phyloP scores from a whole-genome alignment of 1,140 invertebrate genomes.

The Solenopsis fugax region DNA sequence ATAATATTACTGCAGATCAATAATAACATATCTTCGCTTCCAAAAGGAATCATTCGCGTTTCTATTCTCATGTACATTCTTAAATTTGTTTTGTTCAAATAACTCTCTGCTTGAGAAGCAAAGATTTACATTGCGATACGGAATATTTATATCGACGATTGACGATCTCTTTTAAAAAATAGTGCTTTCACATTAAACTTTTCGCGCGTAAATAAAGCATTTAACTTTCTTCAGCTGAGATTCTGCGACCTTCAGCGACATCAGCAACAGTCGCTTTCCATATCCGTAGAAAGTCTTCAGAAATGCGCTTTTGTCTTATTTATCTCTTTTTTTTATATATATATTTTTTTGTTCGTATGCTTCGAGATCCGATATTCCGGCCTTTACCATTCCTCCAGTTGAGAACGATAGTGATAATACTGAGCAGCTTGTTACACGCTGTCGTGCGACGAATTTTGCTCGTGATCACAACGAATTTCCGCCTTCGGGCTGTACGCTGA shows the following conservation, averaged over 20 bases:
- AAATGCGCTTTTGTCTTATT: constrained; percentile 6
- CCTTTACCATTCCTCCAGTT: constrained; percentile 41
- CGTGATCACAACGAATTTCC: constrained; percentile 48
- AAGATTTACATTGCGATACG: background rate
- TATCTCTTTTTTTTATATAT: background rate
- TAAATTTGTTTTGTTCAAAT: background rate
- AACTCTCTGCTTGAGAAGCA: background rate
- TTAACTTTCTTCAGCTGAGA: background rate
- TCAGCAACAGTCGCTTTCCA: background rate
- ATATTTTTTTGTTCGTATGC: background rate
- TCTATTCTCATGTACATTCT: constrained; percentile 16
- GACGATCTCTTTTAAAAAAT: background rate
- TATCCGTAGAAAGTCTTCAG: background rate
- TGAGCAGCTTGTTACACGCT: constrained; percentile 35
- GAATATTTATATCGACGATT: background rate
- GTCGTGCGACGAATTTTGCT: constrained; percentile 37
- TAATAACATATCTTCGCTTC: constrained; percentile 31
- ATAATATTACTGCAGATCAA: constrained; percentile 3
- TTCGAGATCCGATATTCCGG: constrained; percentile 4
- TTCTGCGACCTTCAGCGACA: background rate
- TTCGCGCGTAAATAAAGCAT: background rate
- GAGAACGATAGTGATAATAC: constrained; percentile 46
- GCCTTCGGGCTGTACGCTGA: constrained; percentile 4
- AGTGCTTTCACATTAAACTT: background rate
- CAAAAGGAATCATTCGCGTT: background rate